These are phyloP conservation scores for Jordanella pulchra DNA, from an alignment of 2,797 vertebrate genomes.

Conservation along the genomic window DNA sequence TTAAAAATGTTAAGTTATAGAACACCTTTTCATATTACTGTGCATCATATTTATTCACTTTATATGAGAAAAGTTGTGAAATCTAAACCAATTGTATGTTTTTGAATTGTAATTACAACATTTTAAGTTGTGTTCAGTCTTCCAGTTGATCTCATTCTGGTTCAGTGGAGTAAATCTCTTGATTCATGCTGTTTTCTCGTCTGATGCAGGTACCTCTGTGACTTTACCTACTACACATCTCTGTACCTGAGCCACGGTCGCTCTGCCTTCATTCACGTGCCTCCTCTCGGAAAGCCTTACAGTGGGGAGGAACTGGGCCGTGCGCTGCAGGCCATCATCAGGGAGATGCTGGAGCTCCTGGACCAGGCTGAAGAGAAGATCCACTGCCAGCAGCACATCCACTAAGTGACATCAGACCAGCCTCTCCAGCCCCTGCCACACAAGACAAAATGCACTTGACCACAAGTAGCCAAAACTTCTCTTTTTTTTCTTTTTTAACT, in stretches of 20 bases:
- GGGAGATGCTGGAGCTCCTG: conserved; percentile 85
- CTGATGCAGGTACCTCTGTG: conserved; percentile 88
- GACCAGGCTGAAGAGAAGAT: conserved; percentile 82
- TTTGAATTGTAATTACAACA: neutral
- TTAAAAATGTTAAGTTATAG: neutral
- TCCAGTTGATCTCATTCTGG: neutral
- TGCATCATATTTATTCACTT: neutral
- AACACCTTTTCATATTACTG: neutral
- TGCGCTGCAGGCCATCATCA: conserved; percentile 86
- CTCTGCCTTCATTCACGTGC: conserved; percentile 91
- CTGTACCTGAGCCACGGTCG: conserved; percentile 88
- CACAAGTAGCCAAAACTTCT: conserved; percentile 66
- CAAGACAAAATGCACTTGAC: conserved; percentile 73
- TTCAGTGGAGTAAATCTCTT: neutral
- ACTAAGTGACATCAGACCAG: conserved; percentile 71
- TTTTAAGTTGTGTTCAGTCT: no score
- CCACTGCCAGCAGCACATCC: conserved; percentile 77
- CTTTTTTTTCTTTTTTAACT: conserved; percentile 7
- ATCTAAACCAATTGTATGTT: neutral
- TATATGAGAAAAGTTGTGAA: neutral
- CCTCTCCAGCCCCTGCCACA: conserved; percentile 54
- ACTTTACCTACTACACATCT: conserved; percentile 94
- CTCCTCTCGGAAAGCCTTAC: conserved; percentile 90
- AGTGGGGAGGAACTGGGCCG: conserved; percentile 86
- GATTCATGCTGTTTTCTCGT: neutral